phyloP scores from a whole-genome alignment of 1,140 invertebrate species.

The Anoplophora glabripennis region DNA sequence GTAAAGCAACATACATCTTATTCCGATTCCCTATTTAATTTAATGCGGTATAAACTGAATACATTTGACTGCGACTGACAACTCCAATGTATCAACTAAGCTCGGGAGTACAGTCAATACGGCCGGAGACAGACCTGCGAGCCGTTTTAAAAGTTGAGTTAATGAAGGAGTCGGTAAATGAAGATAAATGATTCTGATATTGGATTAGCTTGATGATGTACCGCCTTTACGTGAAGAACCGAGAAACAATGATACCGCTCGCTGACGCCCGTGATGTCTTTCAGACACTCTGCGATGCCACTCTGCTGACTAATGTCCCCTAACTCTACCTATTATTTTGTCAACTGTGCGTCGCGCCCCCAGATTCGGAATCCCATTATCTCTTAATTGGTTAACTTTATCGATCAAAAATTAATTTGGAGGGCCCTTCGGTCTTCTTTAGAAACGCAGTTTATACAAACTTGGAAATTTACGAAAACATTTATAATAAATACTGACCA shows the following conservation, averaged over 20 bases:
- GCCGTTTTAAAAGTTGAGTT: slow-evolving; percentile 48
- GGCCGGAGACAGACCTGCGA: slow-evolving; percentile 38
- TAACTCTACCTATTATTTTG: slow-evolving; percentile 11
- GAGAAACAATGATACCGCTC: slow-evolving; percentile 31
- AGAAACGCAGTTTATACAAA: background rate
- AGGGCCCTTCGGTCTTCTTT: background rate
- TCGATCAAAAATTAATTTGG: background rate
- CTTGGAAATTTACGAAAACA: too few relatives aligned
- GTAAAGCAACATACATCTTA: slow-evolving; percentile 39
- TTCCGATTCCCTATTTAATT: slow-evolving; percentile 41
- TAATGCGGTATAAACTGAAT: slow-evolving; percentile 43
- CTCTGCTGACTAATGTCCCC: slow-evolving; percentile 2
- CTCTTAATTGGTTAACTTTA: background rate
- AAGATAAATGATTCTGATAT: slow-evolving; percentile 51
- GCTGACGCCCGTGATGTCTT: background rate
- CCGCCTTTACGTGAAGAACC: slow-evolving; percentile 34
- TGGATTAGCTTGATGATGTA: slow-evolving; percentile 48
- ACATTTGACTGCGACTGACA: slow-evolving; percentile 44
- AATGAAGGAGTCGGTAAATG: slow-evolving; percentile 50
- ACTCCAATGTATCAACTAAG: slow-evolving; percentile 38
- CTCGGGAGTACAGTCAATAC: slow-evolving; percentile 17
- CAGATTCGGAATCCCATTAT: background rate
- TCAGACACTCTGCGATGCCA: background rate
- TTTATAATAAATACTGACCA: too few relatives aligned
- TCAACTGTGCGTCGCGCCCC: background rate